Percentiles rank a stretch among this genome's conserved stretches.
Conservation (phyloP, 2,888 invertebrate genomes). For the Drosophila vallismaia region DNA sequence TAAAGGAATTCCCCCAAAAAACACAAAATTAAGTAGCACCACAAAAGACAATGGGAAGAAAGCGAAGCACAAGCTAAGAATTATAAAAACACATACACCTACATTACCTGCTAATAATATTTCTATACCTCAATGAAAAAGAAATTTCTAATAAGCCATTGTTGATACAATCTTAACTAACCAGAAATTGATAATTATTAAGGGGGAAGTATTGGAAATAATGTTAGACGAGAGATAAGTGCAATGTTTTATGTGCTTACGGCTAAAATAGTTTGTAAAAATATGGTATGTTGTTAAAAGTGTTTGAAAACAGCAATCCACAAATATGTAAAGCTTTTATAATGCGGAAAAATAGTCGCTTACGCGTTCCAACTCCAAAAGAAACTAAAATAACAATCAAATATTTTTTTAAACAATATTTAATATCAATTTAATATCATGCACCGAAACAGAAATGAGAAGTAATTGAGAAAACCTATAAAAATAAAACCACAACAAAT, state of each 20-base stretch:
- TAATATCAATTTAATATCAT: constrained; percentile 10
- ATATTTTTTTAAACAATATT: constrained; percentile 27
- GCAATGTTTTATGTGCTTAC: constrained; percentile 16
- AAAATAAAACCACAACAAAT: constrained; percentile 28
- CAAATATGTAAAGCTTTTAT: neutral
- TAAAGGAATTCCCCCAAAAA: constrained; percentile 31
- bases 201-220: constrained; percentile 9
- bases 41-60: constrained; percentile 44
- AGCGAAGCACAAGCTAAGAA: constrained; percentile 30
- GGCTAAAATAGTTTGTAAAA: constrained; percentile 4
- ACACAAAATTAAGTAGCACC: constrained; percentile 39
- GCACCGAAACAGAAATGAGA: constrained; percentile 10
- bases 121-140: constrained; percentile 23
- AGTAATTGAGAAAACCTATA: constrained; percentile 15
- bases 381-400: constrained; percentile 3
- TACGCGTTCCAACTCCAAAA: constrained; percentile 2
- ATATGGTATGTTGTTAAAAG: neutral
- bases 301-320: neutral
- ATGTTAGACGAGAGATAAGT: neutral
- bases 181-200: neutral
- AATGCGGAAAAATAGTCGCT: constrained; percentile 1
- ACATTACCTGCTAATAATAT: constrained; percentile 34
- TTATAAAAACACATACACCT: constrained; percentile 36
- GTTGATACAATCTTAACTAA: constrained; percentile 9
- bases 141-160: constrained; percentile 16